phyloP scores from a whole-genome alignment of 2,888 invertebrate genomes.

The Nephrotoma flavescens region DNA sequence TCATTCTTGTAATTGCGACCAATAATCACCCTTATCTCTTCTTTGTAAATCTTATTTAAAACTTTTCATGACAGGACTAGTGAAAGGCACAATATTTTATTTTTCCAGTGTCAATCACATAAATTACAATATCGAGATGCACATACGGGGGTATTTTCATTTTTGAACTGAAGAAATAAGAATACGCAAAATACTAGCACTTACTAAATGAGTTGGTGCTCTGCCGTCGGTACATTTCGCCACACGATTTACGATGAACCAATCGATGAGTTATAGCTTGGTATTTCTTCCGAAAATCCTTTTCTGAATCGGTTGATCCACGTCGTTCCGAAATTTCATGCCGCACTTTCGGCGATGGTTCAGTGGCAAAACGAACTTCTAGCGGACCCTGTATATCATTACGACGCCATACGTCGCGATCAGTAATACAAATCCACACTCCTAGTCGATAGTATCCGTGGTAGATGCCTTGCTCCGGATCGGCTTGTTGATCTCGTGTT shows the following conservation, averaged over 20 bases:
- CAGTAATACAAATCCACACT: constrained; percentile 63
- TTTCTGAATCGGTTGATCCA: constrained; percentile 66
- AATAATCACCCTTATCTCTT: too few species aligned
- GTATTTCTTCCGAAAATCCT: constrained; percentile 71
- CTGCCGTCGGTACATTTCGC: constrained; percentile 78
- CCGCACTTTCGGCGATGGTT: constrained; percentile 10
- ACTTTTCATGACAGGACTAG: too few species aligned
- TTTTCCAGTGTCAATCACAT: too few species aligned
- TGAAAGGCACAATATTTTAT: too few species aligned
- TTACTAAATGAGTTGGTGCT: constrained; percentile 73
- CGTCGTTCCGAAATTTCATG: constrained; percentile 33
- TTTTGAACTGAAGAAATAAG: too few species aligned
- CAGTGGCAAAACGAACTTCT: constrained; percentile 5
- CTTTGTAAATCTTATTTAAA: too few species aligned
- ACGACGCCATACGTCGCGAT: constrained; percentile 48
- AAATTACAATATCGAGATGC: too few species aligned
- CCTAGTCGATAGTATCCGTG: constrained; percentile 56
- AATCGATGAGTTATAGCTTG: constrained; percentile 78
- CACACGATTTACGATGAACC: constrained; percentile 77
- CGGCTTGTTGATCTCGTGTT: constrained; percentile 12
- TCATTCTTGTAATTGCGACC: too few species aligned
- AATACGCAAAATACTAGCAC: constrained; percentile 20
- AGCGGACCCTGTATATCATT: constrained; percentile 7
- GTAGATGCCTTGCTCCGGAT: constrained; percentile 46
- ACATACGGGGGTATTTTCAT: too few species aligned